phyloP scores from a whole-genome alignment of 2,113 vertebrate genomes.

The Hemibates koningsi region DNA sequence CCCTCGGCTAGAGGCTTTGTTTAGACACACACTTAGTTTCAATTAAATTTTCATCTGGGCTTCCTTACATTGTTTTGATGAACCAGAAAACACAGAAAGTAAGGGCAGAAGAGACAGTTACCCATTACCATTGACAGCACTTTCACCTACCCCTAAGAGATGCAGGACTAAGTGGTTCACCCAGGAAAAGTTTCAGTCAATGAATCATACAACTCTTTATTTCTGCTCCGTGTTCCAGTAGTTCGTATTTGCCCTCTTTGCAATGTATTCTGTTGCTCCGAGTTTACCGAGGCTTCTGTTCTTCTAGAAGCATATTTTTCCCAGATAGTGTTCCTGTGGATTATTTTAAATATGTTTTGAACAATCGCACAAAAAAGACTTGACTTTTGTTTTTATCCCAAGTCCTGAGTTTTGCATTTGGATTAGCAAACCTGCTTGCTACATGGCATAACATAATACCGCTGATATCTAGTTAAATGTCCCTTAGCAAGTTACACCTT shows the following conservation, averaged over 20 bases:
- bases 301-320: background rate
- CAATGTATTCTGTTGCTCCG: background rate
- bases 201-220: background rate
- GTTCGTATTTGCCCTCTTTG: background rate
- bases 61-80: constrained; percentile 33
- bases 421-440: background rate
- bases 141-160: background rate
- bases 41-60: constrained; percentile 18
- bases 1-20: background rate
- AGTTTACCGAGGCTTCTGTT: background rate
- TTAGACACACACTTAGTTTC: constrained; percentile 17
- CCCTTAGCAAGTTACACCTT: background rate
- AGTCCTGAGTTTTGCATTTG: background rate
- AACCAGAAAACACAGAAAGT: background rate
- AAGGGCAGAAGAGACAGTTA: background rate
- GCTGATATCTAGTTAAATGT: background rate
- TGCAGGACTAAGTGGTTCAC: background rate
- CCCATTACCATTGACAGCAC: background rate
- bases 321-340: background rate
- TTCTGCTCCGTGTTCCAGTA: background rate
- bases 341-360: background rate
- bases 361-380: background rate
- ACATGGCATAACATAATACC: background rate
- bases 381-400: background rate
- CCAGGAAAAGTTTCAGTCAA: background rate